Evolutionary conservation across 2,113 vertebrate species (phyloP).

Genomic region (Pantherophis guttatus): DNA sequence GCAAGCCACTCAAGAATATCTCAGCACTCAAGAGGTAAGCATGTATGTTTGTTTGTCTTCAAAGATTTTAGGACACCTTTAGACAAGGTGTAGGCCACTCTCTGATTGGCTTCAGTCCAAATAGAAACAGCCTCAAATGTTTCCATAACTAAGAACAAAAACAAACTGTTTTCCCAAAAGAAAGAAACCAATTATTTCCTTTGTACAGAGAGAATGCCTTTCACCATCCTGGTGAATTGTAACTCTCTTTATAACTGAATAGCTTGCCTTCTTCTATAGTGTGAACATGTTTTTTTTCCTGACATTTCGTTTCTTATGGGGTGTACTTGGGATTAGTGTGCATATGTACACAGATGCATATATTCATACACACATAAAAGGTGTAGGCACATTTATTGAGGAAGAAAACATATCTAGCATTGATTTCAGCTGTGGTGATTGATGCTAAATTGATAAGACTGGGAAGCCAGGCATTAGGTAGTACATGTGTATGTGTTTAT

Average conservation of each 20-base stretch:
- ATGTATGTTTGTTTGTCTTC: not conserved
- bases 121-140: not conserved
- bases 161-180: not conserved
- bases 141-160: not conserved
- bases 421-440: not conserved
- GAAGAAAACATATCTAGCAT: not conserved
- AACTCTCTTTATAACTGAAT: not conserved
- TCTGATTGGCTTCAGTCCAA: not conserved
- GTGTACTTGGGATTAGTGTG: not conserved
- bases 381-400: not conserved
- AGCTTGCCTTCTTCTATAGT: not conserved
- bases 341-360: not conserved
- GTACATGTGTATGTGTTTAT: not conserved
- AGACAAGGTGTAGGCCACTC: not conserved
- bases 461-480: not conserved
- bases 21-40: constrained; percentile 85
- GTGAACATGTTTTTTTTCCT: not conserved
- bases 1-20: constrained; percentile 85
- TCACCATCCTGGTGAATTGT: not conserved
- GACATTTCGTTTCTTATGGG: not conserved
- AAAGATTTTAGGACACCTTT: not conserved
- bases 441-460: not conserved
- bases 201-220: not conserved
- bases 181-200: not conserved
- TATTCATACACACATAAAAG: not conserved